A percentile compares a stretch with the other conserved stretches of the same genome.
Evolutionary conservation across 2,888 invertebrate genomes (phyloP).

Genomic region (Brachycybe producta): DNA sequence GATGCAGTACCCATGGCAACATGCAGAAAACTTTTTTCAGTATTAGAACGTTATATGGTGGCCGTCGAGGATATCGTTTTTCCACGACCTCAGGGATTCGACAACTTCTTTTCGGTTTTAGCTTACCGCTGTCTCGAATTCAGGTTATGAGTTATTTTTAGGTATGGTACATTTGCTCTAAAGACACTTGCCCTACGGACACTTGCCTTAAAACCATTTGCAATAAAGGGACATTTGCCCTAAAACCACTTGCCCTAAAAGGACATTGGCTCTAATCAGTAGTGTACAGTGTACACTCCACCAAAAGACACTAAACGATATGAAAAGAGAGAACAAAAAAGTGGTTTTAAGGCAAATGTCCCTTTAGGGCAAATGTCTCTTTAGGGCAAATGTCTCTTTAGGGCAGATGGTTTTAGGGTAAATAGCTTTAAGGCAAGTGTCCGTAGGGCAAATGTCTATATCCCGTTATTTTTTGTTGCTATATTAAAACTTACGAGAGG

Average conservation of each 20-base stretch:
- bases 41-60: slow-evolving; percentile 66
- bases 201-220: no score
- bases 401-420: no score
- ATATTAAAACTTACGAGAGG: no score
- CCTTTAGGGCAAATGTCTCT: no score
- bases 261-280: neutral
- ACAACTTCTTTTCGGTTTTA: slow-evolving; percentile 75
- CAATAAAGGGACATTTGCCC: neutral
- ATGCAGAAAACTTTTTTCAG: slow-evolving; percentile 57
- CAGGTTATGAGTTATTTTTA: slow-evolving; percentile 25
- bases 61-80: slow-evolving; percentile 67
- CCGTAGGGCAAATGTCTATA: no score
- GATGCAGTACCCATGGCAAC: slow-evolving; percentile 36
- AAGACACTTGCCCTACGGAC: neutral
- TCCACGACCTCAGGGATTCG: slow-evolving; percentile 72
- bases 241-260: neutral
- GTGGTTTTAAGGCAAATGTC: no score
- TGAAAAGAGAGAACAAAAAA: no score
- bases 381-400: no score
- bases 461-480: no score
- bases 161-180: neutral
- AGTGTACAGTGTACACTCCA: neutral
- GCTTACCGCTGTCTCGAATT: slow-evolving; percentile 65
- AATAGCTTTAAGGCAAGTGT: no score
- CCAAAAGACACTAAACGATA: no score